phyloP scores from a whole-genome alignment of 2,113 vertebrate species.

The Triplophysa dalaica region DNA sequence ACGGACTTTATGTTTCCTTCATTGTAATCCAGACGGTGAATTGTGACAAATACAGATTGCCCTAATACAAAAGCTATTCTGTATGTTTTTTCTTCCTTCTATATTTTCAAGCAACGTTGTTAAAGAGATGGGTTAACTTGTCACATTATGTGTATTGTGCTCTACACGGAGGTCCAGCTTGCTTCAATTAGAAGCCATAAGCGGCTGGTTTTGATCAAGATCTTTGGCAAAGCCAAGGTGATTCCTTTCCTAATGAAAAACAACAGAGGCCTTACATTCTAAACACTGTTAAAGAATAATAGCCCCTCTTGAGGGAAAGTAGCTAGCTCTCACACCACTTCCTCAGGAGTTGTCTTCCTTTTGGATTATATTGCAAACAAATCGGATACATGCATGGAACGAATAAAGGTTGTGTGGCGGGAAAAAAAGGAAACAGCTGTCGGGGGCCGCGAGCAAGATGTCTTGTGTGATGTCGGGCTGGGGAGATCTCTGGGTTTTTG shows the following conservation, averaged over 20 bases:
- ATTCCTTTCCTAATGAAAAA: constrained; percentile 81
- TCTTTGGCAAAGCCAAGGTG: constrained; percentile 78
- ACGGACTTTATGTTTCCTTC: constrained; percentile 30
- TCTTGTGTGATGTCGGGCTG: constrained; percentile 40
- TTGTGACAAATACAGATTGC: constrained; percentile 52
- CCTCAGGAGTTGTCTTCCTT: constrained; percentile 68
- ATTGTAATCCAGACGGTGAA: constrained; percentile 34
- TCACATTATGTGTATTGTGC: constrained; percentile 76
- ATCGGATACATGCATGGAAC: constrained; percentile 58
- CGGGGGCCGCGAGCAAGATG: constrained; percentile 63
- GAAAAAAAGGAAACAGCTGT: constrained; percentile 56
- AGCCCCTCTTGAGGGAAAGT: constrained; percentile 66
- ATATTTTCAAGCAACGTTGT: constrained; percentile 70
- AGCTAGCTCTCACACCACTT: constrained; percentile 67
- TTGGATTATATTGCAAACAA: constrained; percentile 64
- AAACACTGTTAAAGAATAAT: constrained; percentile 79
- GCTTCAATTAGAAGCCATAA: constrained; percentile 77
- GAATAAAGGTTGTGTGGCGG: constrained; percentile 60
- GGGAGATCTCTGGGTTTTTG: constrained; percentile 40
- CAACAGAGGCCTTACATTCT: constrained; percentile 73
- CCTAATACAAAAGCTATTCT: constrained; percentile 40
- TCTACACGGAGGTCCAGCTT: constrained; percentile 81
- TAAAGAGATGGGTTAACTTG: constrained; percentile 76
- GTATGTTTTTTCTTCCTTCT: constrained; percentile 45
- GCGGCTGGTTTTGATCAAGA: constrained; percentile 76